Base-by-base conservation (phyloP, 2,113 vertebrate species). In the Globicephala melas region DNA sequence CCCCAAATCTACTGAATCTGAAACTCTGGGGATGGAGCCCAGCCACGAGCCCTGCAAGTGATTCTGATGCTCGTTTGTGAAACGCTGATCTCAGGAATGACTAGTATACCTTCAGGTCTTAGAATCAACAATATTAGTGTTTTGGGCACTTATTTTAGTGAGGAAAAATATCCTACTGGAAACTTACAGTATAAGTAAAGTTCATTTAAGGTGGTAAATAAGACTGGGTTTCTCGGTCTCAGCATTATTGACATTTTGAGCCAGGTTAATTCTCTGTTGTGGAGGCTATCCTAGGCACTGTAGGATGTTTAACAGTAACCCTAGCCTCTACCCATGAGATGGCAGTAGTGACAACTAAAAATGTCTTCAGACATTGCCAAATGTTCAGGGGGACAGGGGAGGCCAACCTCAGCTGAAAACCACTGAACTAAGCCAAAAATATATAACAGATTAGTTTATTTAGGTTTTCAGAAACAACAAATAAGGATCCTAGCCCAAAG, bases 391-490 rank as follows among this genome's bases (percentile, higher is more conserved):
- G 9, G 44, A 6, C 5, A 23, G 5, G 55, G 41, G 53, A 14
- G 6, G 44, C 8, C 50, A 67, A 62, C 7, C 13, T 21, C 28
- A 47, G 62, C 8, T 36, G 28, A 92, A 36, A 89, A 68, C 14
- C 71, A 92, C 44, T 71, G 71, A 77, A 77, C 36, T 50, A 82
- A 86, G 28, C 65, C 28, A 82, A 94, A 96, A 87, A 65, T 41
- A 89, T 33, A 25, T 28, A 89, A 60, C 8, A 81, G 36, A 80
- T 74, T 47, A 74, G 82, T 88, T 77, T 89, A 89, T 73, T 89
- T 89, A 93, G 70, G 58, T 81, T 94, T 91, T 96, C 77, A 89
- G 68, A 53, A 79, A 79, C 28, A 86, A 77, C 31, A 63, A 80
- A 68, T 47, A 83, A 81, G 36, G 50, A 73, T 53, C 41, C 55